Evolutionary conservation across 2,888 invertebrate species (phyloP).

Genomic region (Phoenoteleia sp.): DNA sequence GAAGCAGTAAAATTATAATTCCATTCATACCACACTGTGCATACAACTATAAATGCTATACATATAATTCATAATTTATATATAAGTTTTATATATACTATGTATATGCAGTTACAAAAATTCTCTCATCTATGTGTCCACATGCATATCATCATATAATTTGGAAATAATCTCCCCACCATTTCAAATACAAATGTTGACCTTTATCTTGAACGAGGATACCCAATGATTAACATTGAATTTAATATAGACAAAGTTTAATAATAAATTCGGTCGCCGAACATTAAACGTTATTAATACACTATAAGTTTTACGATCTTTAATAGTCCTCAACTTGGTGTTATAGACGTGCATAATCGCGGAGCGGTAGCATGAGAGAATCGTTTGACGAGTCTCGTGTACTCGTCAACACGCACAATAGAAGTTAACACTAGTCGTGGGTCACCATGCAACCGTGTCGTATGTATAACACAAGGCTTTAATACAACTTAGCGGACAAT

Average conservation of each 20-base stretch:
- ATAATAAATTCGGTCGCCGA: not conserved
- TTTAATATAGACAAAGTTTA: not conserved
- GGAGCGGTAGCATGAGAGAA: slow-evolving; percentile 74
- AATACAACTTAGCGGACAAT: slow-evolving; percentile 80
- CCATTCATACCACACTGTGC: no score
- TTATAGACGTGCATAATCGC: slow-evolving; percentile 74
- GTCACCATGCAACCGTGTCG: slow-evolving; percentile 83
- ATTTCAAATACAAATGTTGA: no score
- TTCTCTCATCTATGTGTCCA: no score
- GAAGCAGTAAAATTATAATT: no score
- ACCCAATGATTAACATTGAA: not conserved
- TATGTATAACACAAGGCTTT: slow-evolving; percentile 80
- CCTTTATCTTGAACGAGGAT: no score
- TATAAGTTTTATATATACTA: no score
- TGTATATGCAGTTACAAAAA: no score
- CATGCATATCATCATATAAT: no score
- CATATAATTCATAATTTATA: no score
- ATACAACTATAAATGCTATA: no score
- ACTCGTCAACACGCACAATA: slow-evolving; percentile 80
- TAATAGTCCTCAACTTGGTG: slow-evolving; percentile 41
- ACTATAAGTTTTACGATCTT: slow-evolving; percentile 48
- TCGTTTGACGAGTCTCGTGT: slow-evolving; percentile 77
- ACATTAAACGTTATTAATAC: slow-evolving; percentile 45
- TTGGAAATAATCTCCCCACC: no score
- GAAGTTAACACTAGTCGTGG: slow-evolving; percentile 83